Base-by-base conservation (phyloP, 2,888 invertebrate genomes). In the Stratiomys singularior region DNA sequence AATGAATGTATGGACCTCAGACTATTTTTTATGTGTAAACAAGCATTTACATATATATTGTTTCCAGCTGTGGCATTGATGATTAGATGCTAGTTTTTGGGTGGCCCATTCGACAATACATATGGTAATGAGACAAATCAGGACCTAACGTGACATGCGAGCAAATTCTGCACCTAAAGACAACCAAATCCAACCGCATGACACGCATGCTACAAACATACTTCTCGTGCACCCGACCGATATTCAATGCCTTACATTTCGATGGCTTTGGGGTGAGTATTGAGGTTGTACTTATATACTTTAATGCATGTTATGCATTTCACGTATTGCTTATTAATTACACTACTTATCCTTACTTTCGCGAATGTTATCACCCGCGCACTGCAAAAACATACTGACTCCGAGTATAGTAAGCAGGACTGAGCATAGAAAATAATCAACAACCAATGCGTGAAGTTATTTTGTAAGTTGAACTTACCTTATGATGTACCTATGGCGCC, bases 11-110 rank as follows among this genome's bases (percentile, higher is more conserved):
- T 37, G 37, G 37, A 37, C 37, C 37, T 9, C 3, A 37, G 9
- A 3, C 9, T 37, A 46, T 76, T 44, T 63, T 15, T 46, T n/a
- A 47, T 27, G 64, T 52, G 56, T 56, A 66, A 58, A 64, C 47
- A 66, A 76, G 13, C 27, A 66, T 47, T 66, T 64, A 66, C 66
- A 37, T 52, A 76, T 60, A 71, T 63, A 76, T 67, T 52, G 56
- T 15, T 78, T 52, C 27, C n/a, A 18, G 44, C 47, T 21, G 25
- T 47, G 52, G 76, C 37, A 37, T 69, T 63, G 60, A 27, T 71
- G 7, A 46, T 56, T 52, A 30, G 71, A 78, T 52, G 28, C 76
- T 78, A 71, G 67, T 78, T 78, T 78, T 76, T 77, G 69, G 67
- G 69, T 67, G 69, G 72, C 66, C 78, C 72, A 28, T 21, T 74